A percentile compares a stretch with the other conserved stretches of the same genome.
phyloP scores from a whole-genome alignment of 2,113 vertebrate genomes.

The Halcyon malimbica region DNA sequence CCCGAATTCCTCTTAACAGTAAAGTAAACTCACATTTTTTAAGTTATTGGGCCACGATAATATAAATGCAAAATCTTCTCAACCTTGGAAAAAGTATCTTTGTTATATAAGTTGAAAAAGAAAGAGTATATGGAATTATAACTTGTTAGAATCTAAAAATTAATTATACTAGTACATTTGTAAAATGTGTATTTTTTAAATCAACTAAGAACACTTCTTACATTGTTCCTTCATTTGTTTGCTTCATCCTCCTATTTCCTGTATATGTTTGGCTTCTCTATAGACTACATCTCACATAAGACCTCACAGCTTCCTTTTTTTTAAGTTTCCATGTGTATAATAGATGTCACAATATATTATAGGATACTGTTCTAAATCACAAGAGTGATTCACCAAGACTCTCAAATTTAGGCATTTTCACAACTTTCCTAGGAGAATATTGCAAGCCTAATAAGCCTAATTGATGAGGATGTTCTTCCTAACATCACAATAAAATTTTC shows the following conservation, averaged over 20 bases:
- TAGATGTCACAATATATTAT: accelerated
- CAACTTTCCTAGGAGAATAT: not conserved
- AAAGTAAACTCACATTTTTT: not conserved
- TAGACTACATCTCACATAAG: not conserved
- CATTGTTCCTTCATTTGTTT: not conserved
- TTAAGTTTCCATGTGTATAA: not conserved
- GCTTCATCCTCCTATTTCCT: not conserved
- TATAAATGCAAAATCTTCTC: not conserved
- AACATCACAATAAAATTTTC: not conserved
- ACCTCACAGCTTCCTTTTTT: not conserved
- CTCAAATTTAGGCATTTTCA: not conserved
- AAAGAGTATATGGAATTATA: not conserved
- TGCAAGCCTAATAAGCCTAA: not conserved
- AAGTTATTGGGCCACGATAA: not conserved
- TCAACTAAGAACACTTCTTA: not conserved
- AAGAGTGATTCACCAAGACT: not conserved
- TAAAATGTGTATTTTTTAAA: not conserved
- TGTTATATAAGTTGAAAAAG: not conserved
- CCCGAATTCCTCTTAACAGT: not conserved
- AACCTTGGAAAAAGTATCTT: not conserved
- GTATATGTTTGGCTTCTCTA: not conserved
- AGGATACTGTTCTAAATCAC: not conserved
- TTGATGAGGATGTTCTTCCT: not conserved
- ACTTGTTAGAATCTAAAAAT: not conserved
- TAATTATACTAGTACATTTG: not conserved